Evolutionary conservation across 2,113 vertebrate species (phyloP).

Genomic region (Pavo muticus): DNA sequence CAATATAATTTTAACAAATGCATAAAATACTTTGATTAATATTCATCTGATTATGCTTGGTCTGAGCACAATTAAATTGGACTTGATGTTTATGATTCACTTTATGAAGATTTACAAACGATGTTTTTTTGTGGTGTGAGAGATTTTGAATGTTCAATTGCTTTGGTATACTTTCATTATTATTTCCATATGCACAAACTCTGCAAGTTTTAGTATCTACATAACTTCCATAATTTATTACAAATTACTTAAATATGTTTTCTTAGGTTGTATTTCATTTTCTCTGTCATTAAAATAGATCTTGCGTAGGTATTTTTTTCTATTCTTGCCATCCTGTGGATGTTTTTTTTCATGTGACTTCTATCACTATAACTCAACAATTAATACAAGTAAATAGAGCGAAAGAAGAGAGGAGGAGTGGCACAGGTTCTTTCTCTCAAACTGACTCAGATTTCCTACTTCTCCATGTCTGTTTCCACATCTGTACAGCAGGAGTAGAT

Average conservation of each 20-base stretch:
- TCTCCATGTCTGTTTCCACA: neutral
- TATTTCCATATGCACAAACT: conserved; percentile 41
- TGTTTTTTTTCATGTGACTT: neutral
- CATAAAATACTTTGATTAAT: neutral
- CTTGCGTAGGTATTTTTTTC: neutral
- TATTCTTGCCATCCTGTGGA: neutral
- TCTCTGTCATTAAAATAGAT: neutral
- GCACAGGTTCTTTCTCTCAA: neutral
- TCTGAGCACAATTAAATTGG: conserved; percentile 22
- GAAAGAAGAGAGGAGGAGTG: neutral
- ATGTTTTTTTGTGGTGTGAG: conserved; percentile 3
- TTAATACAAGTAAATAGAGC: conserved; percentile 15
- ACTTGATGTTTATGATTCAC: conserved; percentile 20
- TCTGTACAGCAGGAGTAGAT: conserved; percentile 20
- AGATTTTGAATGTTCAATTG: conserved; percentile 25
- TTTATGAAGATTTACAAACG: neutral
- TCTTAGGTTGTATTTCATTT: conserved; percentile 4
- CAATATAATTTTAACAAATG: neutral
- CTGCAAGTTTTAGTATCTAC: conserved; percentile 24
- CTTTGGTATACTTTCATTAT: conserved; percentile 18
- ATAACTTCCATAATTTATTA: conserved; percentile 33
- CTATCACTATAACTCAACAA: neutral
- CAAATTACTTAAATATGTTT: neutral
- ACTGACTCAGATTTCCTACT: neutral
- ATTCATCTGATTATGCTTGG: neutral